These are phyloP conservation scores for Ectemnius continuus DNA, from an alignment of 2,888 invertebrate genomes.

Conservation along the genomic window DNA sequence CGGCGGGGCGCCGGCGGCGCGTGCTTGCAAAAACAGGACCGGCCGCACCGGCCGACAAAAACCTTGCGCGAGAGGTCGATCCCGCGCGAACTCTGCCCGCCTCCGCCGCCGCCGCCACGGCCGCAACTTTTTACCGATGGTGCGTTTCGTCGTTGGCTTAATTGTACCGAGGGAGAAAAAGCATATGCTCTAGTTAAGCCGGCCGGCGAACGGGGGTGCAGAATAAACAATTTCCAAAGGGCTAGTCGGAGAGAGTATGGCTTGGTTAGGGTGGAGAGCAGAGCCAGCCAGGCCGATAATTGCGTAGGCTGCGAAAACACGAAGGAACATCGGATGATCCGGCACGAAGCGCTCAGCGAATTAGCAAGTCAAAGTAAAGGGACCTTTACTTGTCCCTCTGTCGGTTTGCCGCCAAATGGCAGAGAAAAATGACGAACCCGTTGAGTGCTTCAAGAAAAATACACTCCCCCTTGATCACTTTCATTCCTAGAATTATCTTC, in stretches of 20 bases:
- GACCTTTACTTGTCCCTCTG: neutral
- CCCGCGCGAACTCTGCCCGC: no score
- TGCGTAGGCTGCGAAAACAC: conserved; percentile 31
- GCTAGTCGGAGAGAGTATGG: no score
- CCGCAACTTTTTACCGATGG: no score
- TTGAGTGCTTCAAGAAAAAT: no score
- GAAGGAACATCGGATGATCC: conserved; percentile 23
- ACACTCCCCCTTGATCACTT: no score
- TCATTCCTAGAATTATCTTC: no score
- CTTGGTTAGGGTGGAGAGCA: neutral
- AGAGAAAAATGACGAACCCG: conserved; percentile 47
- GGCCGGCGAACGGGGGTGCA: neutral
- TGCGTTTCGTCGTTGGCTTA: conserved; percentile 2
- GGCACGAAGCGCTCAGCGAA: conserved; percentile 29
- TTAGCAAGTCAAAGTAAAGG: conserved; percentile 61
- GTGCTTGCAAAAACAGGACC: no score
- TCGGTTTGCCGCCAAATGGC: neutral
- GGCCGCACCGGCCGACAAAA: no score
- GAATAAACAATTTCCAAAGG: conserved; percentile 1
- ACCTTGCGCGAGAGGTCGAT: no score
- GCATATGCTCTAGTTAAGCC: neutral
- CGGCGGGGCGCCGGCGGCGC: no score
- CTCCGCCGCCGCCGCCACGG: no score
- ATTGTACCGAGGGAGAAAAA: neutral
- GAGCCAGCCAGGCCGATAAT: conserved; percentile 26